Conservation (phyloP, 2,888 invertebrate genomes). For the Rutpela maculata region DNA sequence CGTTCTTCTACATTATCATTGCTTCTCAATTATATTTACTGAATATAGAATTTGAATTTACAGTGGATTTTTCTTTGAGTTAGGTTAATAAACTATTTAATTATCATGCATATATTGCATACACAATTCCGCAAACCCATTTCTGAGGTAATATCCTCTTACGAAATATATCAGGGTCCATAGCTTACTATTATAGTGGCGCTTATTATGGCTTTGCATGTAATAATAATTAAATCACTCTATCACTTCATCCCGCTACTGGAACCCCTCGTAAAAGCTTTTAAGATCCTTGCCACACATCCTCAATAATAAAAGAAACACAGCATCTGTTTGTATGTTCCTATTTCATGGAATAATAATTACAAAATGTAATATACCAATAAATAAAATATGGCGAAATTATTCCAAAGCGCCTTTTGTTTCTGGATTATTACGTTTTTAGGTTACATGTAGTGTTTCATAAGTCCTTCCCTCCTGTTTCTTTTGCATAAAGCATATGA, state of each 20-base stretch:
- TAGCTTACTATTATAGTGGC: no score
- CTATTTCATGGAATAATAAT: neutral
- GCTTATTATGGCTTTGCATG: neutral
- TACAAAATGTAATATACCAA: neutral
- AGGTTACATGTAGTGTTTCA: neutral
- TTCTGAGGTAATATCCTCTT: neutral
- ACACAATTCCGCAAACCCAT: neutral
- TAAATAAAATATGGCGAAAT: neutral
- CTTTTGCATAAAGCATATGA: neutral
- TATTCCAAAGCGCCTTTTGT: neutral
- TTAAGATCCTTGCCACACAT: neutral
- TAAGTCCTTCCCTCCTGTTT: neutral
- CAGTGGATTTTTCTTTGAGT: no score
- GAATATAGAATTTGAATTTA: no score
- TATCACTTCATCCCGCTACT: neutral
- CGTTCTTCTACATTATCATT: no score
- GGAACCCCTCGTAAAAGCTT: neutral
- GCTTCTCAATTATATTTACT: no score
- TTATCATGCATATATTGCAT: neutral
- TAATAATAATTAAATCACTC: neutral
- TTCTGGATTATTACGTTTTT: neutral
- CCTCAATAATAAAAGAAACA: neutral
- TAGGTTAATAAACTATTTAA: neutral
- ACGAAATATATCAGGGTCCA: neutral
- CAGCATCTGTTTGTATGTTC: neutral